Evolutionary conservation across 2,113 vertebrate species (phyloP), one percentile per base, ranked within the genome.

Genomic region (Anser brachyrhynchus): DNA sequence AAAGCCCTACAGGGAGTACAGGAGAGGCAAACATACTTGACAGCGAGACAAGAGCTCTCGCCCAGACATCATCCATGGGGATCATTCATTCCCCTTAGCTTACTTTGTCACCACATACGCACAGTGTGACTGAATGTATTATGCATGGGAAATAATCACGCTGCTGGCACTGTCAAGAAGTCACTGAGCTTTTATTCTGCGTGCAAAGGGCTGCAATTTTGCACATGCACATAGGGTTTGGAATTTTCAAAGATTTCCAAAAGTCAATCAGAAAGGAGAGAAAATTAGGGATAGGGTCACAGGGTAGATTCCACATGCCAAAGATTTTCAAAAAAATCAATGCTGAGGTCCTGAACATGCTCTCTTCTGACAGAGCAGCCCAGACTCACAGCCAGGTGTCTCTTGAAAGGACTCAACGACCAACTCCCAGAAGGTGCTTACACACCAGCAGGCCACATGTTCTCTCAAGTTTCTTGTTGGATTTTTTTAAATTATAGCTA

Each of bases 111-210:
- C 89, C 71, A 57, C 73, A 90, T 84, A 93, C 90, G 90, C 92
- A 93, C 43, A 67, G 83, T 70, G 74, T 77, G 83, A 84, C 44
- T 95, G 96, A 90, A 94, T 93, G 73, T 67, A 90, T 96, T 97
- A 95, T 90, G 83, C 89, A 90, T 3, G 2, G 69, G 90, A 94
- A 95, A 94, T 94, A 93, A 93, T 95, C 86, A 93, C 5, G 22
- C 69, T 89, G 81, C 83, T 84, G 88, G 83, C 91, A 94, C 81
- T 82, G 95, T 89, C 92, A 97, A 62, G 75, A 66, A 95, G 85
- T 80, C 92, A 88, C 37, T 41, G 79, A 86, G 89, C 25, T 84
- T 86, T 90, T 71, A 92, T 77, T 93, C 77, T 74, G 86, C 51
- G 80, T 86, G 80, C 91, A 74, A 83, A 94, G n/a, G 73, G 67